Percentiles rank a stretch among this genome's conserved stretches.
phyloP scores from a whole-genome alignment of 2,888 invertebrate genomes.

The Mellilla xanthometata region DNA sequence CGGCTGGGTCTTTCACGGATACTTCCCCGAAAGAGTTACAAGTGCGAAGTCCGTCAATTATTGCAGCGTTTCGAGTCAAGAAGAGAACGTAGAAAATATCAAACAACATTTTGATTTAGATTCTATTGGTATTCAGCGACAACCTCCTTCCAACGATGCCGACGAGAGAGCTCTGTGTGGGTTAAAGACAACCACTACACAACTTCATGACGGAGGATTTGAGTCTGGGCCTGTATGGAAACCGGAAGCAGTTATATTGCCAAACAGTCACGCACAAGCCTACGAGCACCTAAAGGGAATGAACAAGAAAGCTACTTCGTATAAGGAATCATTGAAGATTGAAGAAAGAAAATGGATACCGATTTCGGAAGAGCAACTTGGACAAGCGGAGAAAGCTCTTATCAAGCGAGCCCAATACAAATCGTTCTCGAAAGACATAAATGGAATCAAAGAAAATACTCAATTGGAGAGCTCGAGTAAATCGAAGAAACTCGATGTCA shows the following conservation, averaged over 20 bases:
- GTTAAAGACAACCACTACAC: slow-evolving; percentile 2
- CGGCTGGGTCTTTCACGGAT: slow-evolving; percentile 14
- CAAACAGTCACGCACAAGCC: slow-evolving; percentile 9
- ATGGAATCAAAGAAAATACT: no score
- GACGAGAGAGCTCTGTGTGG: slow-evolving; percentile 7
- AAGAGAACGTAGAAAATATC: neutral
- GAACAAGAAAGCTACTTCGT: no score
- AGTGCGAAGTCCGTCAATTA: neutral
- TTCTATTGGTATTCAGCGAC: neutral
- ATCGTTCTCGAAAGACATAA: no score
- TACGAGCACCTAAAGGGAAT: slow-evolving; percentile 9
- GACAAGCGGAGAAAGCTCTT: no score
- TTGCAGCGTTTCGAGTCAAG: neutral
- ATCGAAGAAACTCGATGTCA: no score
- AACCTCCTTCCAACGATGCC: neutral
- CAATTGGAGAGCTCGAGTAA: no score
- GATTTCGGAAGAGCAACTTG: no score
- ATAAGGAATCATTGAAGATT: no score
- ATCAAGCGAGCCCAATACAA: no score
- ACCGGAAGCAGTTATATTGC: slow-evolving; percentile 6
- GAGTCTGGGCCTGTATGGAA: slow-evolving; percentile 23
- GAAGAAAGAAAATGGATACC: no score
- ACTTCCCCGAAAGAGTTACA: neutral
- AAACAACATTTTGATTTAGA: slow-evolving; percentile 7
- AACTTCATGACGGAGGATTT: slow-evolving; percentile 9